Evolutionary conservation across 2,797 vertebrate species (phyloP), one percentile per base, ranked within the genome.

Genomic region (Oreochromis mossambicus): DNA sequence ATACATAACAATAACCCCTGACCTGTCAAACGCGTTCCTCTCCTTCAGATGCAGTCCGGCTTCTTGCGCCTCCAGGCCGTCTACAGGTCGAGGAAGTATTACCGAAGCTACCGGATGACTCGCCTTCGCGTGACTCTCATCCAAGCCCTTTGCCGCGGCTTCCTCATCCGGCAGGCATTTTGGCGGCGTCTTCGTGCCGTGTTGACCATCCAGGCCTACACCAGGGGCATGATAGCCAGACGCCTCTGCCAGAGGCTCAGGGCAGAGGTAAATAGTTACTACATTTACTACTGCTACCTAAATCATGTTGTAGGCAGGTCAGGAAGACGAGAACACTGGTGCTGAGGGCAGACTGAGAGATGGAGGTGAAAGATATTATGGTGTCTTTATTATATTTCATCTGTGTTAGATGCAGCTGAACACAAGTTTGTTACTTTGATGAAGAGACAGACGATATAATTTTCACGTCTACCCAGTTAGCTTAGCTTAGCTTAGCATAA

Each of bases 1-100:
- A 19, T 46, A 4, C 21, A 68, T 4, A 26, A 52, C 15, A 51
- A 12, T 17, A 19, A 41, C 8, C 9, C 8, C 1, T 63, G 34
- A 58, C 6, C 1, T 58, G 12, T 36, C 8, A 6, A 79, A 76
- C 17, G 0, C 2, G 1, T n/a, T 55, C 19, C 73, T 73, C n/a
- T 75, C 73, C 82, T 50, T 38, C 93, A 99, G 98, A 99, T 99
- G 97, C 94, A 96, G 80, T 93, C 96, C 0, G 98, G 98, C 52
- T 99, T 99, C 95, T 79, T 98, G 92, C 93, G 98, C 4, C 97
- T 99, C 14, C 98, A 99, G 92, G 98, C 98, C 2, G 94, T 99
- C 80, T 98, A 96, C 91, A 96, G 97, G 73, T 97, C 98, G 19
- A 96, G 96, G 92, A 98, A 97, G 88, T 92, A 97, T 68, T 97